Conservation (phyloP, 2,113 vertebrate species). For the Psettodes erumei region DNA sequence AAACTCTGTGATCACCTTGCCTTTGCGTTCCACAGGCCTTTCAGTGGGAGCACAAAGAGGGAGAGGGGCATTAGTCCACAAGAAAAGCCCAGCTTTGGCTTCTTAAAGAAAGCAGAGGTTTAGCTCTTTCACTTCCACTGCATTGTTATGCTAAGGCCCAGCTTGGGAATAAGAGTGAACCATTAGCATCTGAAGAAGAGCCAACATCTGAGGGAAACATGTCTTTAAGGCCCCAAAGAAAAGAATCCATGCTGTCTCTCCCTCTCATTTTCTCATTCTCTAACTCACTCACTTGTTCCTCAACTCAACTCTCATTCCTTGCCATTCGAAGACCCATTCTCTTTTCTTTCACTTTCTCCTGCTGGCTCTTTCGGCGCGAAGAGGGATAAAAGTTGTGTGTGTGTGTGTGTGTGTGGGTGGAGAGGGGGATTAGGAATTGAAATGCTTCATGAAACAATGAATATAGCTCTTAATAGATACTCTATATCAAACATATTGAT, state of each 20-base stretch:
- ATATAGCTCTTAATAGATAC: slow-evolving; percentile 40
- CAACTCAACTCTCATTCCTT: slow-evolving; percentile 76
- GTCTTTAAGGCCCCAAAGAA: slow-evolving; percentile 83
- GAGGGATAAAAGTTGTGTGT: slow-evolving; percentile 55
- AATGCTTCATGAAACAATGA: slow-evolving; percentile 56
- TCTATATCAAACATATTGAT: slow-evolving; percentile 26
- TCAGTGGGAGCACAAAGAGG: slow-evolving; percentile 81
- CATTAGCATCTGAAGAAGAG: slow-evolving; percentile 89
- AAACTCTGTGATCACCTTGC: slow-evolving; percentile 83
- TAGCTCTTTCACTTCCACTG: slow-evolving; percentile 86
- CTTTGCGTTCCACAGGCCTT: slow-evolving; percentile 78
- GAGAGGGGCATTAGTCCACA: slow-evolving; percentile 82
- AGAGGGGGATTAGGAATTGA: slow-evolving; percentile 55
- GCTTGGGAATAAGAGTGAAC: slow-evolving; percentile 81
- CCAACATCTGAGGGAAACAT: slow-evolving; percentile 86
- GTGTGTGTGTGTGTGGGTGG: slow-evolving; percentile 35
- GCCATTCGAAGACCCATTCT: slow-evolving; percentile 69
- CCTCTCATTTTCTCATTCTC: slow-evolving; percentile 81
- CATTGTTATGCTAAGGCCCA: slow-evolving; percentile 87
- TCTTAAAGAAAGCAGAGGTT: slow-evolving; percentile 85
- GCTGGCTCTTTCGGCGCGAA: slow-evolving; percentile 75
- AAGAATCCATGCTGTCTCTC: slow-evolving; percentile 83
- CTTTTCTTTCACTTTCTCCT: slow-evolving; percentile 70
- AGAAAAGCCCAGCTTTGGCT: slow-evolving; percentile 84
- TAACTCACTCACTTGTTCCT: slow-evolving; percentile 78